These are phyloP conservation scores for Paragorgia papillata DNA, from an alignment of 92 coral and sea anemone genomes.

Conservation along the genomic window DNA sequence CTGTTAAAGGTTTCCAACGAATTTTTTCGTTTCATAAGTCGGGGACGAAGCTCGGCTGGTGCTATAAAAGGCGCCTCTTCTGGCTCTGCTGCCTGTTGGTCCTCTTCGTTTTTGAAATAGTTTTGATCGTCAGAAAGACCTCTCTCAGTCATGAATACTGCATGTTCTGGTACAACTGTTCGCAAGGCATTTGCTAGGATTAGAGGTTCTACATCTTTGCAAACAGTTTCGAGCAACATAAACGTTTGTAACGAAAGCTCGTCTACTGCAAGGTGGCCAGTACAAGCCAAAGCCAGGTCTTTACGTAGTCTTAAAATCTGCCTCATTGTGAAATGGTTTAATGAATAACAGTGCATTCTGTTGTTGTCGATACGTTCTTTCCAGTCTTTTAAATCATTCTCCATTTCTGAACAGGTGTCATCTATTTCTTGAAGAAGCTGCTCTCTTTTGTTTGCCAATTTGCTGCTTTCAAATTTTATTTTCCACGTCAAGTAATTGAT, in stretches of 20 bases:
- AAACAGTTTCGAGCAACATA: slow-evolving; percentile 73
- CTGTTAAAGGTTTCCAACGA: slow-evolving; percentile 26
- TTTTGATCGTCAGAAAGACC: slow-evolving; percentile 7
- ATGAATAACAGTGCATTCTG: slow-evolving; percentile 52
- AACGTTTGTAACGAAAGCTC: slow-evolving; percentile 62
- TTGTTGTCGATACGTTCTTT: slow-evolving; percentile 55
- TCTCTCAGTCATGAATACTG: neutral
- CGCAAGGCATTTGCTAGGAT: slow-evolving; percentile 36
- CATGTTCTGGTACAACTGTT: slow-evolving; percentile 5
- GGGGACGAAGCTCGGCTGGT: neutral
- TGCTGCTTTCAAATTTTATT: slow-evolving; percentile 57
- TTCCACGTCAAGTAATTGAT: slow-evolving; percentile 79
- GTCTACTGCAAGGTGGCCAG: slow-evolving; percentile 22
- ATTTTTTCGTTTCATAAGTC: slow-evolving; percentile 44
- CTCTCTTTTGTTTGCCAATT: slow-evolving; percentile 15
- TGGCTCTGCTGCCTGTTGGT: neutral
- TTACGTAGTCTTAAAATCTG: slow-evolving; percentile 73
- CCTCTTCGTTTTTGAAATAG: neutral
- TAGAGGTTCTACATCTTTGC: slow-evolving; percentile 63
- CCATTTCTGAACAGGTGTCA: slow-evolving; percentile 54
- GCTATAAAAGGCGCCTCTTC: slow-evolving; percentile 13
- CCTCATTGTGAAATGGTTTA: slow-evolving; percentile 80
- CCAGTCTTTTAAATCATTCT: slow-evolving; percentile 62
- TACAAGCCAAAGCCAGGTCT: slow-evolving; percentile 62
- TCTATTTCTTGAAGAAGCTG: slow-evolving; percentile 34